Conservation (phyloP, 1,140 invertebrate genomes). For the Druon quercuslanigerum region DNA sequence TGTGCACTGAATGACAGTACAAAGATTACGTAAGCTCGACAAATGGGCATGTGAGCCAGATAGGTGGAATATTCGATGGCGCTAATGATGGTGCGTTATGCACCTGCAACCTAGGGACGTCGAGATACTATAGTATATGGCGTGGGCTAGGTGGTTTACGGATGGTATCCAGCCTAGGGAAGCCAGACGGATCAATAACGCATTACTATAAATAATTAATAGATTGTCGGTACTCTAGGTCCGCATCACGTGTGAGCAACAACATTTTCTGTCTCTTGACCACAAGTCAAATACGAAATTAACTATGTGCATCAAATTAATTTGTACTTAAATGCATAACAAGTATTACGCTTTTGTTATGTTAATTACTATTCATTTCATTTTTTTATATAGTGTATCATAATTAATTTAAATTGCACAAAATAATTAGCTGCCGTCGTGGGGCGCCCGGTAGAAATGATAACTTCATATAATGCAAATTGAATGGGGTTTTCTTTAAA, state of each 20-base stretch:
- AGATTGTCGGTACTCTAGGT: conserved; percentile 49
- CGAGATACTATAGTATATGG: conserved; percentile 44
- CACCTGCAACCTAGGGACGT: conserved; percentile 48
- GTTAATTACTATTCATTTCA: conserved; percentile 32
- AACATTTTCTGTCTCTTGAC: conserved; percentile 43
- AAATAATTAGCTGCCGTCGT: no score
- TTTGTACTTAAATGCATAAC: conserved; percentile 41
- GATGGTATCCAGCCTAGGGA: conserved; percentile 53
- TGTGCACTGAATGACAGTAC: conserved; percentile 49
- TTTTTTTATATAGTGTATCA: no score
- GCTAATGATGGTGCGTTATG: conserved; percentile 63
- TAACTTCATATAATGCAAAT: no score
- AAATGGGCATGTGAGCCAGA: conserved; percentile 56
- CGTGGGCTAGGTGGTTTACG: conserved; percentile 42
- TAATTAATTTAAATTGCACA: no score
- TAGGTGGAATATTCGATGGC: conserved; percentile 56
- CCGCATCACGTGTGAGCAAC: conserved; percentile 50
- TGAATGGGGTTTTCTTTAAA: no score
- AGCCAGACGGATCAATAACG: conserved; percentile 72
- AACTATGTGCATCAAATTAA: conserved; percentile 50
- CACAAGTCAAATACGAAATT: conserved; percentile 51
- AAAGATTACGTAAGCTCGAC: conserved; percentile 52
- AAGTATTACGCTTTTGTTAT: conserved; percentile 39
- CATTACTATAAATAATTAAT: conserved; percentile 75
- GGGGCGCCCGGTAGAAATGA: no score